Conservation (phyloP, 2,797 vertebrate species). For the Poecilia velifera region DNA sequence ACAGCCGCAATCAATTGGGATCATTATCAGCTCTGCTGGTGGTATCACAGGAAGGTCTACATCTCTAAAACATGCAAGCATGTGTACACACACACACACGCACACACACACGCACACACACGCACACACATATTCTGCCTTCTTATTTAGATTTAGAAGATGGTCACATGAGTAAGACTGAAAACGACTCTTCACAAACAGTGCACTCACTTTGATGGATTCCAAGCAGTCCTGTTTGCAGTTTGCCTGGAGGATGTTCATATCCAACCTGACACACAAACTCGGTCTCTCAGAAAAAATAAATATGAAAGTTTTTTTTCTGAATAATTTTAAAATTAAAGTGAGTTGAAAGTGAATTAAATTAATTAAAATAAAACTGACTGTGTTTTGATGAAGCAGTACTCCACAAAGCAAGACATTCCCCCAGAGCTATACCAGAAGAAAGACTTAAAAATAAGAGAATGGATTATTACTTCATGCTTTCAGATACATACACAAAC, state of each 20-base stretch:
- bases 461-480: background rate
- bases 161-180: background rate
- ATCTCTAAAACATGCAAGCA: conserved; percentile 13
- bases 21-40: conserved; percentile 70
- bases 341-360: conserved; percentile 16
- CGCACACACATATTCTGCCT: background rate
- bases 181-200: conserved; percentile 8
- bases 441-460: background rate
- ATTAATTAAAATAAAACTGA: conserved; percentile 7
- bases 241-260: conserved; percentile 20
- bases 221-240: conserved; percentile 44
- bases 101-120: background rate
- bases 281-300: background rate
- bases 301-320: conserved; percentile 10
- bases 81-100: too few species aligned
- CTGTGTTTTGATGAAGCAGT: conserved; percentile 19
- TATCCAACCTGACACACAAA: background rate
- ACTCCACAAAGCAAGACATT: background rate
- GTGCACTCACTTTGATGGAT: conserved; percentile 41
- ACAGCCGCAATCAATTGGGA: conserved; percentile 67
- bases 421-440: conserved; percentile 4
- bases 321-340: conserved; percentile 27
- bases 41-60: conserved; percentile 51
- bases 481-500: background rate
- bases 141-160: background rate